Percentiles rank a stretch among this genome's conserved stretches.
These are phyloP conservation scores for Phengaris arion DNA, from an alignment of 2,888 invertebrate genomes.

Conservation along the genomic window DNA sequence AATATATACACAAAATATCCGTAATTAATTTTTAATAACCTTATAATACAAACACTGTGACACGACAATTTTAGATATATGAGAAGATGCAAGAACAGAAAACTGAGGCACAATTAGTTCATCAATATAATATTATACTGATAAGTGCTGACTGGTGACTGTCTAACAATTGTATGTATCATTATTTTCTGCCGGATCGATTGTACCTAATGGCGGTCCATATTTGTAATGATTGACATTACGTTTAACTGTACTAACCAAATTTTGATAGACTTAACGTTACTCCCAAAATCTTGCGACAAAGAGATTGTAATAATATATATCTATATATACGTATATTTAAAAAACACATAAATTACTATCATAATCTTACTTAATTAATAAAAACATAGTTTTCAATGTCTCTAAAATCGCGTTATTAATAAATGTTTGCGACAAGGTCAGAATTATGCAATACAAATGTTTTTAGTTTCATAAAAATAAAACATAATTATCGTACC, in stretches of 20 bases:
- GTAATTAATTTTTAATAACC: no score
- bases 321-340: not conserved
- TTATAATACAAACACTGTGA: no score
- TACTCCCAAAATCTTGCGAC: not conserved
- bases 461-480: not conserved
- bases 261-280: not conserved
- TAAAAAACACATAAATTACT: not conserved
- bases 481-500: conserved; percentile 45
- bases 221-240: conserved; percentile 14
- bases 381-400: not conserved
- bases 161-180: not conserved
- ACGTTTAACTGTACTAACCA: not conserved
- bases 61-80: no score
- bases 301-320: not conserved
- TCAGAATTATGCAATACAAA: not conserved
- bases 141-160: not conserved
- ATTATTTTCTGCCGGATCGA: not conserved
- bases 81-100: not conserved
- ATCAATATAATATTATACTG: not conserved
- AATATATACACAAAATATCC: no score
- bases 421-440: conserved; percentile 11
- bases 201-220: not conserved
- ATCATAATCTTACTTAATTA: conserved; percentile 2
- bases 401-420: conserved; percentile 13
- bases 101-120: not conserved